These are phyloP conservation scores for Trematomus bernacchii DNA, from an alignment of 2,797 vertebrate species.

Conservation along the genomic window DNA sequence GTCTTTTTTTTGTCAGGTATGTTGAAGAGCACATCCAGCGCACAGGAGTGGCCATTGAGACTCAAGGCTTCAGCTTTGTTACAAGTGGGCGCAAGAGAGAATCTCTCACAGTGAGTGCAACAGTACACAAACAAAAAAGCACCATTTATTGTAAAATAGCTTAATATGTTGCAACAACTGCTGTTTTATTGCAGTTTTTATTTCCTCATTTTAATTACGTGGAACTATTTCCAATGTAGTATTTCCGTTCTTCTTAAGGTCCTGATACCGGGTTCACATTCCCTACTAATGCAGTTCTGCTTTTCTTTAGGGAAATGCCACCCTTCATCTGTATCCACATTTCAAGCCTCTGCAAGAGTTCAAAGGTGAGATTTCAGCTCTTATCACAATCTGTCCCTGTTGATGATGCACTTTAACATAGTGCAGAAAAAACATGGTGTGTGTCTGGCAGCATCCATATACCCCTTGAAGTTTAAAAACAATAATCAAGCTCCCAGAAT, in stretches of 20 bases:
- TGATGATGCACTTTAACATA: background rate
- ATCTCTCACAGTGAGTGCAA: constrained; percentile 86
- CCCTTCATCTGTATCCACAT: constrained; percentile 91
- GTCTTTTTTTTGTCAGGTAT: constrained; percentile 81
- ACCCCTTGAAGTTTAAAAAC: background rate
- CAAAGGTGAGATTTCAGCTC: constrained; percentile 81
- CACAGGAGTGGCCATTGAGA: constrained; percentile 91
- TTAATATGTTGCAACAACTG: background rate
- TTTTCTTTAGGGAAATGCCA: constrained; percentile 87
- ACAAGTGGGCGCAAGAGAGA: constrained; percentile 91
- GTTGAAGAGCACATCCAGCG: constrained; percentile 91
- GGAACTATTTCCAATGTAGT: too few relatives aligned
- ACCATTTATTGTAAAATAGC: background rate
- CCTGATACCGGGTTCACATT: too few relatives aligned
- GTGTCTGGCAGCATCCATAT: background rate
- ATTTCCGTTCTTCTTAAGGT: too few relatives aligned
- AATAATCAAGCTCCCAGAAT: too few relatives aligned
- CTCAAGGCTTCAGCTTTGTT: constrained; percentile 90
- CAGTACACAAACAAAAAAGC: background rate
- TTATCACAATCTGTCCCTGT: background rate
- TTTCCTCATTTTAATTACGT: too few relatives aligned
- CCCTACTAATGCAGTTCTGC: background rate
- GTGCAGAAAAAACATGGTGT: background rate
- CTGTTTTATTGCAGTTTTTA: too few relatives aligned
- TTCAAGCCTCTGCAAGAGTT: constrained; percentile 90